Evolutionary conservation across 1,140 invertebrate species (phyloP).

Genomic region (Liolophura sinensis): DNA sequence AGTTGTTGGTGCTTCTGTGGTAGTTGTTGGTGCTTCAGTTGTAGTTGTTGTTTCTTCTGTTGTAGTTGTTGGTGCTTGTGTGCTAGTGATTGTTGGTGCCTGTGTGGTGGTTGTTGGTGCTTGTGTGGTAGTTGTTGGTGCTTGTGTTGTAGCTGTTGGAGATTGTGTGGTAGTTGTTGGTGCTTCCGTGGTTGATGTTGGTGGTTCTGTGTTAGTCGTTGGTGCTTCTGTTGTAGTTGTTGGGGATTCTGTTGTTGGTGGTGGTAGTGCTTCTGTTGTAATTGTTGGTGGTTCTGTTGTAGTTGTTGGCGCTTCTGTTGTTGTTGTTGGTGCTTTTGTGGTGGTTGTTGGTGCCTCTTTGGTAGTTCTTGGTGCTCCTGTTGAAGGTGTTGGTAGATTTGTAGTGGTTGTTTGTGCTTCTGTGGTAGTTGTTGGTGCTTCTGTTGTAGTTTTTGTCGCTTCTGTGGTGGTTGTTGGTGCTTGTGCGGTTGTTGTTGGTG

Average conservation of each 20-base stretch:
- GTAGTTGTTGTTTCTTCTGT: too few relatives aligned
- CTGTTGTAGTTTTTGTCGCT: background rate
- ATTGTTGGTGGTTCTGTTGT: background rate
- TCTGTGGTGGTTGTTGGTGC: background rate
- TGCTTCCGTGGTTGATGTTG: too few relatives aligned
- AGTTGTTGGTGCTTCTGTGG: background rate
- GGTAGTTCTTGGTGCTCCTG: background rate
- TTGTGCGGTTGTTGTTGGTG: constrained; percentile 6
- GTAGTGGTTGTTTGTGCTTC: background rate
- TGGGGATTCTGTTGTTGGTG: background rate
- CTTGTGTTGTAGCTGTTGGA: constrained; percentile 7
- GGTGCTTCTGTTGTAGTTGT: constrained; percentile 3
- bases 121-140: constrained; percentile 2
- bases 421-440: too few relatives aligned
- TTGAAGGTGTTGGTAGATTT: constrained; percentile 1
- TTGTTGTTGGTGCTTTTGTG: constrained; percentile 5
- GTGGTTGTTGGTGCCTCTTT: constrained; percentile 1
- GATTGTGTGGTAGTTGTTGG: too few relatives aligned
- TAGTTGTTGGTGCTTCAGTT: constrained; percentile 1
- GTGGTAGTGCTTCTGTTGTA: background rate
- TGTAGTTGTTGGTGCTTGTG: too few relatives aligned
- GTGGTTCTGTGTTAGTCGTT: constrained; percentile 1
- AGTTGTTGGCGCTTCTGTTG: background rate
- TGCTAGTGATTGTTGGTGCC: too few relatives aligned
- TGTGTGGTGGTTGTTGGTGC: constrained; percentile 5